phyloP scores from a whole-genome alignment of 1,140 invertebrate genomes.

The Cepaea nemoralis region DNA sequence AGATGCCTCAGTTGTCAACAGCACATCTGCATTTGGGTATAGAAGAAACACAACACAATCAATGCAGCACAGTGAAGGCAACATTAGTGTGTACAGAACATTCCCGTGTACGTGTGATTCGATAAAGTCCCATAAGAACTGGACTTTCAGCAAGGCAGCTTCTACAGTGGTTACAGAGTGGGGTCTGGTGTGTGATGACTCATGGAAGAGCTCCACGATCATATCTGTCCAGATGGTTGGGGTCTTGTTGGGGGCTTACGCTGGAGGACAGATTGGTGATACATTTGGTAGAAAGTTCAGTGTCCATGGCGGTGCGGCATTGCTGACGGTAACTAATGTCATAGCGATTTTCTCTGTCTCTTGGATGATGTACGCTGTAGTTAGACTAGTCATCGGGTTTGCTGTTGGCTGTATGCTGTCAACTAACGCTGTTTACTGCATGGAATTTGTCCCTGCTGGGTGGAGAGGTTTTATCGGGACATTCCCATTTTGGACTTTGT shows the following conservation, averaged over 20 bases:
- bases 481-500: not conserved
- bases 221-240: slow-evolving; percentile 6
- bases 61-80: not conserved
- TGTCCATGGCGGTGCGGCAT: not conserved
- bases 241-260: not conserved
- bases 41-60: not conserved
- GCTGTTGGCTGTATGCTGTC: not conserved
- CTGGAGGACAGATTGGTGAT: slow-evolving; percentile 3
- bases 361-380: not conserved
- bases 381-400: not conserved
- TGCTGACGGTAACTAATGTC: not conserved
- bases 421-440: not conserved
- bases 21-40: not conserved
- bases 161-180: not conserved
- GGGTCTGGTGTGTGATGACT: not conserved
- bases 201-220: not conserved
- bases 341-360: not conserved
- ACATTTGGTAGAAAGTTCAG: slow-evolving; percentile 3
- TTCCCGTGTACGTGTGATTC: not conserved
- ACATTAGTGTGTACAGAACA: not conserved
- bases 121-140: not conserved
- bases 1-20: not conserved
- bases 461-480: not conserved
- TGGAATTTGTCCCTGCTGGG: not conserved
- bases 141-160: not conserved